phyloP scores from a whole-genome alignment of 2,888 invertebrate species.

The Orthonychiurus folsomi region DNA sequence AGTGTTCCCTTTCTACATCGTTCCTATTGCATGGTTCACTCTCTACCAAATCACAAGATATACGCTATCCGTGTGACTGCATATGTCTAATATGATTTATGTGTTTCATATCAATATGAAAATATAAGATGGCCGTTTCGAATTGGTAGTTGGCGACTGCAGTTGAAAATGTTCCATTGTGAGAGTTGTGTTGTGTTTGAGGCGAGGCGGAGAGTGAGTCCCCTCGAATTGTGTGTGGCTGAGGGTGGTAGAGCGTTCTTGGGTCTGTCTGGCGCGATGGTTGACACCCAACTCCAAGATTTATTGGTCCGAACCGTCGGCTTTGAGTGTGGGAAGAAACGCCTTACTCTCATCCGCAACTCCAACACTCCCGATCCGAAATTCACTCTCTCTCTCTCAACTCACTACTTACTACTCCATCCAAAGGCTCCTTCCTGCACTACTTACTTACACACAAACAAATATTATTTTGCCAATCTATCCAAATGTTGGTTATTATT shows the following conservation, averaged over 20 bases:
- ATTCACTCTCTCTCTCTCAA: neutral
- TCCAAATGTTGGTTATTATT: too few species aligned
- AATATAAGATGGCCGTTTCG: too few species aligned
- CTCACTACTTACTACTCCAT: too few species aligned
- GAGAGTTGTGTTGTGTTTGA: too few species aligned
- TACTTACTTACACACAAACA: neutral
- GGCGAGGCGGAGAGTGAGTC: slow-evolving; percentile 14
- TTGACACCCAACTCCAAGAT: slow-evolving; percentile 41
- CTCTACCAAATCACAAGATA: too few species aligned
- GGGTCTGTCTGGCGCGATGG: slow-evolving; percentile 38
- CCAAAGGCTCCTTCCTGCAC: neutral
- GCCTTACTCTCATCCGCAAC: slow-evolving; percentile 27
- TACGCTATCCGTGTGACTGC: too few species aligned
- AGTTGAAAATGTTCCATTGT: too few species aligned
- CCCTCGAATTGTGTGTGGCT: slow-evolving; percentile 32
- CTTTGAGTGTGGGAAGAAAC: slow-evolving; percentile 39
- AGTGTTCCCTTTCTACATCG: too few species aligned
- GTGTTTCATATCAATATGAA: too few species aligned
- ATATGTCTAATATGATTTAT: too few species aligned
- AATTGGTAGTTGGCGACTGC: too few species aligned
- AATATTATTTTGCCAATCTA: neutral
- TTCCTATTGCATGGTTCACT: too few species aligned
- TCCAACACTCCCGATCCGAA: slow-evolving; percentile 3
- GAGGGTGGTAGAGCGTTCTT: slow-evolving; percentile 41
- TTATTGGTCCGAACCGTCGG: slow-evolving; percentile 40